A percentile compares a stretch with the other conserved stretches of the same genome.
Conservation (phyloP, 2,797 vertebrate genomes). For the Coilia nasus region DNA sequence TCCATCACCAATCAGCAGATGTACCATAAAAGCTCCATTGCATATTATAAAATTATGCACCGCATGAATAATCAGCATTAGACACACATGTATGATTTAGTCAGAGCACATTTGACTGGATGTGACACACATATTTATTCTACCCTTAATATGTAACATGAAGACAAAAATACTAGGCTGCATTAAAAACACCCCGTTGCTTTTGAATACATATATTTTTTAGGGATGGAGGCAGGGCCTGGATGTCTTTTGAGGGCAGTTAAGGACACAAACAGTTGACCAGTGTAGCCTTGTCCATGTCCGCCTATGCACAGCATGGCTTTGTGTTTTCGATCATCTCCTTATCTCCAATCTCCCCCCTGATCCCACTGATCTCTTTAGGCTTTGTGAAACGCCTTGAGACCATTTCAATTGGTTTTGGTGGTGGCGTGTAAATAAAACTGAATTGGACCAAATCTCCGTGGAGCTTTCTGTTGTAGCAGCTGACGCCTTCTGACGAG, state of each 20-base stretch:
- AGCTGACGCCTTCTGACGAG: not conserved
- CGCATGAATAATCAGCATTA: not conserved
- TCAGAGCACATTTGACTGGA: not conserved
- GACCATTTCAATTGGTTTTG: too few relatives aligned
- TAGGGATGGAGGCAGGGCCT: too few relatives aligned
- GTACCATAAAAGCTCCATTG: not conserved
- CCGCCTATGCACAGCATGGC: not conserved
- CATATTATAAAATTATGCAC: not conserved
- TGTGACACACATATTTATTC: not conserved
- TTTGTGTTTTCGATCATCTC: too few relatives aligned
- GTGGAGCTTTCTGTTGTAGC: not conserved
- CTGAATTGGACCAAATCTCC: not conserved
- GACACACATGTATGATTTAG: not conserved
- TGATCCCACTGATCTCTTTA: too few relatives aligned
- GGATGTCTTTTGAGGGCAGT: not conserved
- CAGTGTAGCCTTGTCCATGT: not conserved
- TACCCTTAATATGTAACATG: not conserved
- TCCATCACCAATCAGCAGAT: not conserved
- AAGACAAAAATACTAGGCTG: not conserved
- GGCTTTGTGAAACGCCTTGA: slow-evolving; percentile 5
- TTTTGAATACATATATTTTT: not conserved
- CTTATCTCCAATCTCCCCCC: too few relatives aligned
- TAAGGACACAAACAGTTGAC: not conserved
- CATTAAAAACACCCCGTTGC: not conserved
- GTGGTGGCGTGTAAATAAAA: too few relatives aligned